Evolutionary conservation across 2,797 vertebrate genomes (phyloP).

Genomic region (Eulemur coronatus): DNA sequence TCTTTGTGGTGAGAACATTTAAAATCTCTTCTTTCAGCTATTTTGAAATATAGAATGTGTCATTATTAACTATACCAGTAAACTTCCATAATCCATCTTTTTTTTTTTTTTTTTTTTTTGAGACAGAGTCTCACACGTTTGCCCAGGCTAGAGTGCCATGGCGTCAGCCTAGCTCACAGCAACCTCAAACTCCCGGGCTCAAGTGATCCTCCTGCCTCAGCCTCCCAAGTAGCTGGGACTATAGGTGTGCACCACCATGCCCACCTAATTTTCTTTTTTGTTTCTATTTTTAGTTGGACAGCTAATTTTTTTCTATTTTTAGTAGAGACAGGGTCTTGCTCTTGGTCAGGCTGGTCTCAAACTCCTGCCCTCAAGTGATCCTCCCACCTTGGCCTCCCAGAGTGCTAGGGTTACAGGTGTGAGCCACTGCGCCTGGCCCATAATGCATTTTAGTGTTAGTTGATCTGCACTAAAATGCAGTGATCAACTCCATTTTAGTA

Average conservation of each 20-base stretch:
- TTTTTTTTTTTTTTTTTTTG: not conserved
- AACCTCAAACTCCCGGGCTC: not conserved
- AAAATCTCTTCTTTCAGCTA: too few relatives aligned
- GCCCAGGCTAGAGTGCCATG: not conserved
- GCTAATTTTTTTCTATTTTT: not conserved
- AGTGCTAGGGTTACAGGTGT: too few relatives aligned
- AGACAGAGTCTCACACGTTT: not conserved
- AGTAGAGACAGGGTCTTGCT: not conserved
- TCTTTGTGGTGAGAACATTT: not conserved
- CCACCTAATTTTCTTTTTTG: not conserved
- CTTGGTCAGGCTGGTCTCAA: not conserved
- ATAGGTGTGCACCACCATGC: not conserved
- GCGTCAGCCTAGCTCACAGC: not conserved
- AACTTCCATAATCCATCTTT: too few relatives aligned
- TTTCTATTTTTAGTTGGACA: too few relatives aligned
- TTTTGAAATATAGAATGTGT: not conserved
- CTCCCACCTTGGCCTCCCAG: too few relatives aligned
- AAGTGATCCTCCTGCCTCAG: not conserved
- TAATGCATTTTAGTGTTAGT: too few relatives aligned
- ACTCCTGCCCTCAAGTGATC: too few relatives aligned
- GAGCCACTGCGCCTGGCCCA: too few relatives aligned
- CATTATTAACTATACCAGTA: not conserved
- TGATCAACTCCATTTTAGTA: not conserved
- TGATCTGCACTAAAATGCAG: not conserved
- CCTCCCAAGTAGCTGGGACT: not conserved